These are phyloP conservation scores for Hippopotamyrus pictus DNA, from an alignment of 2,797 vertebrate genomes.

Conservation along the genomic window DNA sequence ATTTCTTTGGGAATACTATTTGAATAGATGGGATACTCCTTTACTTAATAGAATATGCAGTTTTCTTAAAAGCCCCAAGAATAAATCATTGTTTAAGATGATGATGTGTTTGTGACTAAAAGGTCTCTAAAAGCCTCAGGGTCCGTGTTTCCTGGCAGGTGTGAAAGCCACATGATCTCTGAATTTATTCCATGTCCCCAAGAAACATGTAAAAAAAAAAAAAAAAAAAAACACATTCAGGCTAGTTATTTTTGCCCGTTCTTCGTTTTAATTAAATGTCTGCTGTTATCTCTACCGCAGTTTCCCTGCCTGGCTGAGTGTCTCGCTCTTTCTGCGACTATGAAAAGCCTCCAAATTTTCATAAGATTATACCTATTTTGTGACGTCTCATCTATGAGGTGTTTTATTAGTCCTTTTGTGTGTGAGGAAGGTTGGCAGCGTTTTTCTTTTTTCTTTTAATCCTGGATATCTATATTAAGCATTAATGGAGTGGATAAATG, in stretches of 20 bases:
- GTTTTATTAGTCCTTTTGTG: neutral
- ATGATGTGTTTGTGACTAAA: neutral
- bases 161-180: neutral
- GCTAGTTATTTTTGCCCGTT: neutral
- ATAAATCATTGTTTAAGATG: neutral
- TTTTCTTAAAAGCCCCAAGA: neutral
- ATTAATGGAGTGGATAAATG: conserved; percentile 10
- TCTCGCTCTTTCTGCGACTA: neutral
- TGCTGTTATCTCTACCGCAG: neutral
- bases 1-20: neutral
- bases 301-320: neutral
- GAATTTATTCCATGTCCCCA: neutral
- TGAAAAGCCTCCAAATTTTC: neutral
- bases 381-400: neutral
- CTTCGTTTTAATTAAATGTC: neutral
- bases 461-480: neutral
- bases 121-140: neutral
- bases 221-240: neutral
- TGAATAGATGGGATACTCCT: neutral
- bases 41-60: neutral
- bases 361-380: neutral
- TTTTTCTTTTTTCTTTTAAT: neutral
- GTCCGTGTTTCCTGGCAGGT: neutral
- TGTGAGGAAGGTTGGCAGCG: neutral
- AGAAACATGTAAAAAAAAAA: neutral